A percentile compares a stretch with the other conserved stretches of the same genome.
These are phyloP conservation scores for Tholera decimalis DNA, from an alignment of 2,888 invertebrate genomes.

Conservation along the genomic window DNA sequence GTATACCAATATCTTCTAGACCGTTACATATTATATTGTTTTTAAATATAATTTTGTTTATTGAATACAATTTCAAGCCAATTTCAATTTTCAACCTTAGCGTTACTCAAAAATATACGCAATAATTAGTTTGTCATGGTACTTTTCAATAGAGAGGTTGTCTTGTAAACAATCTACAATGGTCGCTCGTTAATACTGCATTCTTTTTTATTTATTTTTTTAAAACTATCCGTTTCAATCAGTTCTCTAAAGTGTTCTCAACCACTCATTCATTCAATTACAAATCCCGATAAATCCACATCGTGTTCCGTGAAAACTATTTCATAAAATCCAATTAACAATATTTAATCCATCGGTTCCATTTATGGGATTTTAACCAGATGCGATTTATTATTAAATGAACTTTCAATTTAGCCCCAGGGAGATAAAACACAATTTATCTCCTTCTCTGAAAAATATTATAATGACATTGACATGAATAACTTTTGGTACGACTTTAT, in stretches of 20 bases:
- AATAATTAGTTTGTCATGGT: conserved; percentile 8
- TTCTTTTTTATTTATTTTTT: conserved; percentile 22
- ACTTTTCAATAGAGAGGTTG: not conserved
- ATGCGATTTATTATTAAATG: conserved; percentile 1
- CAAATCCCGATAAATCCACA: conserved; percentile 7
- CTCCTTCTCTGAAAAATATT: not conserved
- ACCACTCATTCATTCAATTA: conserved; percentile 16
- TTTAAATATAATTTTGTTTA: too few relatives aligned
- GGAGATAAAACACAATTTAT: not conserved
- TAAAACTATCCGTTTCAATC: conserved; percentile 29
- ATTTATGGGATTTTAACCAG: conserved; percentile 9
- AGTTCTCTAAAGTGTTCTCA: not conserved
- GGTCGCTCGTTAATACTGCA: conserved; percentile 23
- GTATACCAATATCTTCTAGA: too few relatives aligned
- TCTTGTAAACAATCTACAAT: conserved; percentile 29
- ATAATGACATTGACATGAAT: not conserved
- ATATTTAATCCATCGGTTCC: not conserved
- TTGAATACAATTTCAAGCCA: not conserved
- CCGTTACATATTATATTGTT: too few relatives aligned
- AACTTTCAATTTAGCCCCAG: not conserved
- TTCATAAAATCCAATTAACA: conserved; percentile 18
- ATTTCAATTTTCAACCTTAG: not conserved
- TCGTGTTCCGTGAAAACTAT: not conserved
- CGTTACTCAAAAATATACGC: not conserved
- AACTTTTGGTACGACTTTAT: not conserved